Base-by-base conservation (phyloP, 1,140 invertebrate species). In the Lordiphosa stackelbergi region DNA sequence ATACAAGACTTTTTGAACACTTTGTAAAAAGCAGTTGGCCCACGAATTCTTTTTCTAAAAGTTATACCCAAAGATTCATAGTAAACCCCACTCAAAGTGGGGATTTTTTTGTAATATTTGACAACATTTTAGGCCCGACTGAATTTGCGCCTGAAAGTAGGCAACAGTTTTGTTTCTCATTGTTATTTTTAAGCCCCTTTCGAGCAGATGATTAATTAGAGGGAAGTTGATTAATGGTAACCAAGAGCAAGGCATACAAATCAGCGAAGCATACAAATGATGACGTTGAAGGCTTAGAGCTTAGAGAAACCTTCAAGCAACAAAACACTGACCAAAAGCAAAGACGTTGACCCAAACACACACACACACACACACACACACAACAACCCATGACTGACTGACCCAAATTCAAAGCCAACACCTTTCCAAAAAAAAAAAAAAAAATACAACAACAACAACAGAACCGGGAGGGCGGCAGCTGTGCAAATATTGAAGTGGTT, bases 401-500 rank as follows among this genome's bases (percentile, higher is more conserved):
- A 69, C 66, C 66, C 65, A 69, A 69, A 69, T 69, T 66, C 41
- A 11, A 5, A 34, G 65, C 28, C 65, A 53, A 69, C 65, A 61
- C 57, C 65, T 69, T 51, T 28, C 43, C 38, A 36, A 40, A 34
- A 22, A 45, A 13, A 12, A 41, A 38, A 42, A n/a, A n/a, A 22
- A 41, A 54, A 16, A 34, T 4, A 31, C 40, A 36, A 22, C 16
- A 37, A 57, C 31, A 28, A n/a, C 9, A 28, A 37, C 41, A 48
- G 19, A n/a, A 40, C 45, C 45, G 22, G 12, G 7, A 12, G 57
- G 22, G 12, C 57, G 65, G 55, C 64, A 63, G 58, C 70, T 73
- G 69, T 49, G 53, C 70, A 73, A 73, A 73, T 66, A 73, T 72
- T 61, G 57, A 73, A 53, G 34, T 47, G 57, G 28, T 46, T 63